Conservation (phyloP, 53 echinoderm and acorn worm species). For the Actinopyga echinites region DNA sequence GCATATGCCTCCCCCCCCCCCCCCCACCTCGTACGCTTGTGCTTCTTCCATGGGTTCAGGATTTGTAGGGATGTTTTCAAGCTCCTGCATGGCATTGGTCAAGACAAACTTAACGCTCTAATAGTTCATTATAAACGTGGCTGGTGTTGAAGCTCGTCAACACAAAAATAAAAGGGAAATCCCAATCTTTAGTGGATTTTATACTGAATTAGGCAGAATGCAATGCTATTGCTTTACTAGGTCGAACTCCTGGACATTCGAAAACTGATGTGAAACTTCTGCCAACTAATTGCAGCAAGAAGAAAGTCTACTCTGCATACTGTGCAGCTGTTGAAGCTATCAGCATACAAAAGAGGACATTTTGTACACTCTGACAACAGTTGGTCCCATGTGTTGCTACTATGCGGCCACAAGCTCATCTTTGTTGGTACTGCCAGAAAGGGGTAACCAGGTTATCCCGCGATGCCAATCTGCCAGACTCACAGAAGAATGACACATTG, state of each 20-base stretch:
- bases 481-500: background rate
- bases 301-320: slow-evolving; percentile 12
- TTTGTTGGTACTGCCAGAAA: slow-evolving; percentile 47
- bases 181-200: slow-evolving; percentile 31
- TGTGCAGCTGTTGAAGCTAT: slow-evolving; percentile 21
- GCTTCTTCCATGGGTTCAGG: background rate
- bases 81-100: background rate
- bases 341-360: slow-evolving; percentile 15
- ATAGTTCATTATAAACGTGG: background rate
- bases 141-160: background rate
- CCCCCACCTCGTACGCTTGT: no score
- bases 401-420: slow-evolving; percentile 26
- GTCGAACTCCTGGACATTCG: background rate
- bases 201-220: slow-evolving; percentile 17
- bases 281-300: slow-evolving; percentile 38
- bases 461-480: slow-evolving; percentile 33
- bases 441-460: slow-evolving; percentile 14
- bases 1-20: no score
- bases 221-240: slow-evolving; percentile 19
- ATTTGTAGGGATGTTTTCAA: background rate
- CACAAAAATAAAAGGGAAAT: background rate
- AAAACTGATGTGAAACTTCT: slow-evolving; percentile 25
- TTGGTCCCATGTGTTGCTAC: slow-evolving; percentile 37
- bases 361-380: slow-evolving; percentile 24
- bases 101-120: background rate